Evolutionary conservation across 2,888 invertebrate species (phyloP).

Genomic region (Lasioglossum pauxillum): DNA sequence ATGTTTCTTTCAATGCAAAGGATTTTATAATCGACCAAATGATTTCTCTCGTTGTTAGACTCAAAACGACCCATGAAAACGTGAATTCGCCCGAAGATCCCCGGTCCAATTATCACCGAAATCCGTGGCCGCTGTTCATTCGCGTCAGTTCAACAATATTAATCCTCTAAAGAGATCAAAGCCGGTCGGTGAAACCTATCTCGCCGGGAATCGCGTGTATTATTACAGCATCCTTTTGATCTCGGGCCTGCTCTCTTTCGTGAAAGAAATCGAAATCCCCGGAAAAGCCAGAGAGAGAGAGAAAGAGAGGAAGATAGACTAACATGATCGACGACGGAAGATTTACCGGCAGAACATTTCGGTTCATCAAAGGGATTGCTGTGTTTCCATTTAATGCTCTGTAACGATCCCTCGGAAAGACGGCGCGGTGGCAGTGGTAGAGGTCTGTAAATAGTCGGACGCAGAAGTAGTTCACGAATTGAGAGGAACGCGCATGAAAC

Average conservation of each 20-base stretch:
- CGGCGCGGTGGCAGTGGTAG: constrained; percentile 14
- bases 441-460: constrained; percentile 26
- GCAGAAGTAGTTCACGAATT: constrained; percentile 19
- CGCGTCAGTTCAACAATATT: not conserved
- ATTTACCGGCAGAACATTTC: not conserved
- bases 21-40: not conserved
- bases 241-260: not conserved
- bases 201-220: not conserved
- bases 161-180: not conserved
- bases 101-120: not conserved
- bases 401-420: not conserved
- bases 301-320: not conserved
- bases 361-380: not conserved
- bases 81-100: not conserved
- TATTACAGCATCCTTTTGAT: constrained; percentile 15
- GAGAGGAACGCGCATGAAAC: constrained; percentile 18
- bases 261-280: not conserved
- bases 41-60: not conserved
- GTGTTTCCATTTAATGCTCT: not conserved
- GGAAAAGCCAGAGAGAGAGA: not conserved
- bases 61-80: not conserved
- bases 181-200: not conserved
- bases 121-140: not conserved
- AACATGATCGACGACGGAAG: not conserved
- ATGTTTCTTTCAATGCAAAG: not conserved